phyloP scores from a whole-genome alignment of 2,113 vertebrate species.

The Dermatemys mawii region DNA sequence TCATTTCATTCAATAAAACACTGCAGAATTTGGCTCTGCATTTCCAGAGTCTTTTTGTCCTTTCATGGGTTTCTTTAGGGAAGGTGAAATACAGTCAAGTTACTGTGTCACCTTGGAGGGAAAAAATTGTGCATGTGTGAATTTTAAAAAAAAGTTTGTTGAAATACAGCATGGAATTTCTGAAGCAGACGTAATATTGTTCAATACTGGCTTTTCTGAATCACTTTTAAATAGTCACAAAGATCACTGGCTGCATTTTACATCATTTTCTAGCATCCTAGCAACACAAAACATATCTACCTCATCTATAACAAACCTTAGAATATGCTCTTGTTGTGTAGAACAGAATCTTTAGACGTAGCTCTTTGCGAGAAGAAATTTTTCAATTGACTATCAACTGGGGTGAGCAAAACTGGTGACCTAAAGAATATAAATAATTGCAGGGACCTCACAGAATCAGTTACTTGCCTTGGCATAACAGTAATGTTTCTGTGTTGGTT shows the following conservation, averaged over 20 bases:
- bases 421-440: not conserved
- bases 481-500: not conserved
- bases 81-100: not conserved
- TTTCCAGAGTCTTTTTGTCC: not conserved
- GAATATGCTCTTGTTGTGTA: not conserved
- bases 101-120: conserved; percentile 9
- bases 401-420: not conserved
- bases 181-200: not conserved
- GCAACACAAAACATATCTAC: conserved; percentile 3
- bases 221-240: not conserved
- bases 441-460: not conserved
- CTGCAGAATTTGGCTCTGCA: not conserved
- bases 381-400: not conserved
- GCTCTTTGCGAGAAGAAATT: not conserved
- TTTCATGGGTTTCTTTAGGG: not conserved
- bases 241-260: not conserved
- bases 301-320: not conserved
- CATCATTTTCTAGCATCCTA: not conserved
- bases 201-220: conserved; percentile 3
- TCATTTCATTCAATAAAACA: conserved; percentile 43
- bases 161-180: conserved; percentile 6
- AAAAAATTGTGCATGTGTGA: not conserved
- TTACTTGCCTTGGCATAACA: not conserved
- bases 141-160: not conserved
- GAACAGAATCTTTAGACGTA: not conserved